Base-by-base conservation (phyloP, 2,888 invertebrate species). In the Liodrosophila aerea region DNA sequence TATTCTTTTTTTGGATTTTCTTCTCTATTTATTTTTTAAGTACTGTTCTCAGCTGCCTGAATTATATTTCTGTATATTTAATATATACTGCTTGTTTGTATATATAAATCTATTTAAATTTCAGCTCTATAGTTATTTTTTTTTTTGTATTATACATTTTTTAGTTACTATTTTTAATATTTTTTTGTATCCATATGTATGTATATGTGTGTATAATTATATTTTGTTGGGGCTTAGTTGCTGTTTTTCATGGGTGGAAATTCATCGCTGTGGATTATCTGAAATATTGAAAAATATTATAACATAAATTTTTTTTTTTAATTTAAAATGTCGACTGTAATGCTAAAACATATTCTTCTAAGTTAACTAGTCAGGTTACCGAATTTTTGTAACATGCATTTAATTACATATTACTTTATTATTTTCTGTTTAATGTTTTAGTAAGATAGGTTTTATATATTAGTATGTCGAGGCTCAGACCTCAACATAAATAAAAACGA, bases 41-140 rank as follows among this genome's bases (percentile, higher is more conserved):
- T 61, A 54, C 70, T 69, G 60, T 69, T 59, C 61, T 70, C 64
- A 60, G 69, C 64, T 71, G 69, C 71, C 61, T 80, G 64, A 66
- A 78, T 81, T 52, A 54, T 58, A 51, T 76, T 65, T 74, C 70
- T 71, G 62, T 66, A 64, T 58, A 53, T 63, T 51, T 61, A 22
- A 73, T 75, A 71, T 78, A 74, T 73, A 74, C 30, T 47, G 44
- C 49, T 44, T 50, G 50, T 65, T 34, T 59, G 61, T 72, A 68
- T 84, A 73, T 76, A 70, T 78, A 71, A 66, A 77, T 81, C 70
- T 84, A 82, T 77, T 77, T 73, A 64, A 64, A 70, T 73, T 78
- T 75, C 73, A 82, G 66, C 74, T 76, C 68, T 85, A 77, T 72
- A 69, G 70, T 81, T 49, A 57, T 75, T 77, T 69, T 74, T 74